Evolutionary conservation across 1,140 invertebrate species (phyloP), one percentile per base, ranked within the genome.

Genomic region (Drosophila subobscura): DNA sequence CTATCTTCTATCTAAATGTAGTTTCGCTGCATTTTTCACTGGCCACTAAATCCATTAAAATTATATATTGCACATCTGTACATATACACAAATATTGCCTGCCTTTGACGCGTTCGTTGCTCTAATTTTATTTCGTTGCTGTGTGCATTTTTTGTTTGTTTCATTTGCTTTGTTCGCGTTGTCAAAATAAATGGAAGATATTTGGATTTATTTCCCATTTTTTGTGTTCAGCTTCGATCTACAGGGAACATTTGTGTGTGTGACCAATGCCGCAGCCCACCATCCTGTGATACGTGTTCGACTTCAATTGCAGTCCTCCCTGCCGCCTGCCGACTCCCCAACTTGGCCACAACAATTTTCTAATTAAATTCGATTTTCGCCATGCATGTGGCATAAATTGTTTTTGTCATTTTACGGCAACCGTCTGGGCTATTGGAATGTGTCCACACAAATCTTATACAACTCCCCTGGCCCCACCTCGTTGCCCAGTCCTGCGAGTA

Each of bases 351-450:
- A 88, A 81, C 79, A 88, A 88, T 88, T 88, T 88, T 88, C 83
- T 88, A 88, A 88, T 88, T 88, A 88, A 88, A 88, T 88, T 88
- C 83, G 84, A 88, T 89, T 88, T 83, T 88, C 79, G 84, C 84
- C 84, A 88, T 88, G 79, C 83, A 88, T 88, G 84, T 74, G 75
- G 83, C 83, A 88, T 88, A 89, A 88, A 88, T 89, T 88, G 83
- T 88, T 85, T 88, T 20, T 83, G 83, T 84, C 83, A 88, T 88
- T 85, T 85, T 75, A 75, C 59, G 61, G 74, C 64, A 58, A 70
- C 59, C 68, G 58, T 74, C 37, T 59, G 44, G 50, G 55, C 53
- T 42, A 44, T 33, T 37, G 22, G 23, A 44, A 23, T 22, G 20
- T 52, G 10, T 42, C 25, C 67, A 47, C 67, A 47, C 42, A 67